These are phyloP conservation scores for Venturia canescens DNA, from an alignment of 1,140 invertebrate species.

Conservation along the genomic window DNA sequence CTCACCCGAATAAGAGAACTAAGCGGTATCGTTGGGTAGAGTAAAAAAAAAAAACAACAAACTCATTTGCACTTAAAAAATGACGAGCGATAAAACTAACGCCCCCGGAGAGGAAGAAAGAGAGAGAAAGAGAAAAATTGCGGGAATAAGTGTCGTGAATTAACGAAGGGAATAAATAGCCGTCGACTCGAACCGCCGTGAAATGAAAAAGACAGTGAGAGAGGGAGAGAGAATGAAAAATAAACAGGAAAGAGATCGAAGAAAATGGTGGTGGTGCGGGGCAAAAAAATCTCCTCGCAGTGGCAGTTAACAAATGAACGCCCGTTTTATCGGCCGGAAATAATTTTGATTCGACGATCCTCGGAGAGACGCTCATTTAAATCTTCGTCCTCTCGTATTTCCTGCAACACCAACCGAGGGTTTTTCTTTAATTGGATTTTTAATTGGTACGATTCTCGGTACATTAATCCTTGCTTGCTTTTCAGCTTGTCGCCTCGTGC, in stretches of 20 bases:
- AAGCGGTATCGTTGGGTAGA: constrained; percentile 42
- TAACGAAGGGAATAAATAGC: constrained; percentile 46
- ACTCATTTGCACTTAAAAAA: constrained; percentile 77
- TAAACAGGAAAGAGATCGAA: constrained; percentile 48
- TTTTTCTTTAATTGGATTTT: constrained; percentile 76
- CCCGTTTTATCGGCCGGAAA: constrained; percentile 74
- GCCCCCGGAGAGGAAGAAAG: constrained; percentile 62
- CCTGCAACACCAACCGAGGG: constrained; percentile 53
- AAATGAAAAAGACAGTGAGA: constrained; percentile 29
- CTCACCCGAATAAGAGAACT: constrained; percentile 28
- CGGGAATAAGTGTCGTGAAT: constrained; percentile 29
- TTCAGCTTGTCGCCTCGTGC: constrained; percentile 36
- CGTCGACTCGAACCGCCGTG: constrained; percentile 41
- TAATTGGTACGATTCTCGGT: constrained; percentile 74
- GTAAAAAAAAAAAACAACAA: constrained; percentile 55
- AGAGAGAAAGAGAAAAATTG: constrained; percentile 61
- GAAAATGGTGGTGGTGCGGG: constrained; percentile 54
- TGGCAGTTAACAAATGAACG: constrained; percentile 73
- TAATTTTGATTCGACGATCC: constrained; percentile 72
- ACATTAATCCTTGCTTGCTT: constrained; percentile 69
- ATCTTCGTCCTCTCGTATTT: constrained; percentile 58
- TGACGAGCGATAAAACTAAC: constrained; percentile 76
- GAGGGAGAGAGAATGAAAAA: constrained; percentile 38
- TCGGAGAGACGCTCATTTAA: constrained; percentile 66
- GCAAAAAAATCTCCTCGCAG: constrained; percentile 51